A percentile compares a stretch with the other conserved stretches of the same genome.
Conservation (phyloP, 37 sponge, comb jelly and placozoan species). For the Oopsacas minuta region DNA sequence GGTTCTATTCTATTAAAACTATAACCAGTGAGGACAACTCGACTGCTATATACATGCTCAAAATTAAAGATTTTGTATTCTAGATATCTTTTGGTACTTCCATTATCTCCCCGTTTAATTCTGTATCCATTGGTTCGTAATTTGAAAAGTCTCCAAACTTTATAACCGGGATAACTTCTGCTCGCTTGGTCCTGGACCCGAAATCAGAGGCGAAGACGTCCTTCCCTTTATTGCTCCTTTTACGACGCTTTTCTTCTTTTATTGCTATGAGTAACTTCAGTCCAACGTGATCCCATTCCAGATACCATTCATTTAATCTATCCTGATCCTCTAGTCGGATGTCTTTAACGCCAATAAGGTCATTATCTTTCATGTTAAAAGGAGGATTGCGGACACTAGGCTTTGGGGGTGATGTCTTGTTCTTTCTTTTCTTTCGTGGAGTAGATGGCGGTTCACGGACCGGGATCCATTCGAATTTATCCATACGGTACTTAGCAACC, state of each 20-base stretch:
- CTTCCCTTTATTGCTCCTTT: not conserved
- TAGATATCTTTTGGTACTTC: no score
- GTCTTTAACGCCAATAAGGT: not conserved
- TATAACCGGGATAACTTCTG: not conserved
- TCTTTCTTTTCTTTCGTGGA: not conserved
- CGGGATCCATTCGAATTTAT: not conserved
- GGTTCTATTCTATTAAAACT: not conserved
- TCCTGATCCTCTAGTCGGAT: not conserved
- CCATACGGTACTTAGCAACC: slow-evolving; percentile 5
- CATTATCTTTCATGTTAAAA: not conserved
- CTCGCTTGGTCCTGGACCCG: not conserved
- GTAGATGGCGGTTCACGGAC: not conserved
- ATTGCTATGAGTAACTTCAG: not conserved
- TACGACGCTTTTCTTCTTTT: not conserved
- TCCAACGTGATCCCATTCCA: not conserved
- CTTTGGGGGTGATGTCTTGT: not conserved
- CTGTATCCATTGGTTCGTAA: not conserved
- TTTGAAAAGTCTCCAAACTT: not conserved
- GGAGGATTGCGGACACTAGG: slow-evolving; percentile 3
- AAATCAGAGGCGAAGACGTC: not conserved
- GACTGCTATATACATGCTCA: not conserved
- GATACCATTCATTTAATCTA: not conserved
- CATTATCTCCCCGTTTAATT: not conserved
- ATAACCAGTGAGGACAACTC: not conserved
- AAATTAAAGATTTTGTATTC: no score